Evolutionary conservation across 2,113 vertebrate species (phyloP), one percentile per base, ranked within the genome.

Genomic region (Calyptomena viridis): DNA sequence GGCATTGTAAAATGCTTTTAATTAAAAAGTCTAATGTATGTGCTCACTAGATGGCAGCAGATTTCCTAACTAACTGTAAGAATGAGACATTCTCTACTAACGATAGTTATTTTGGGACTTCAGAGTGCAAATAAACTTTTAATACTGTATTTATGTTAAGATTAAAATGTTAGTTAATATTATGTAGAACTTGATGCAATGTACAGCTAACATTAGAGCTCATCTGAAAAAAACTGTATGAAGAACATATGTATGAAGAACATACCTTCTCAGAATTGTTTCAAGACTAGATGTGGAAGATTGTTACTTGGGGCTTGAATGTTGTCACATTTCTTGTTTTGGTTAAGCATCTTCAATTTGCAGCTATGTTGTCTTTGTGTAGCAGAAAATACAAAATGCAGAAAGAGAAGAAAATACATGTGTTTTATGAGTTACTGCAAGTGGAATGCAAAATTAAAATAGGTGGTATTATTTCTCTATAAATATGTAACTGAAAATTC

Each of bases 11-110:
- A 73, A 37, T 46, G 23, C 31, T 82, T 87, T 88, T 78, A 84
- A 77, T 87, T 89, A 66, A 25, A n/a, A 80, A 74, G 31, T 44
- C 8, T 40, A 72, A 94, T 62, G 15, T 40, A 21, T 87, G 10
- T 60, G 53, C 87, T 95, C 97, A 87, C 96, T 97, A 97, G 97
- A 68, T 97, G 96, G 97, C 97, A 94, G 96, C 94, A 97, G 62
- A 66, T 95, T 90, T 78, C 72, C 58, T 93, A 86, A 89, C 66
- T 84, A 87, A 87, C 68, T 37, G 11, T 73, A 46, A 66, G 63
- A 90, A 46, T 39, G 55, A 84, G 39, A 15, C 33, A 15, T 86
- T 58, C 35, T 39, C 27, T 62, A 46, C 42, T 69, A 55, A 28
- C 11, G 52, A 4, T 60, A 64, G 37, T 5, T 77, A n/a, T 83